phyloP scores from a whole-genome alignment of 37 sponge, comb jelly and placozoan genomes.

The Halisarca cf. caerulea region DNA sequence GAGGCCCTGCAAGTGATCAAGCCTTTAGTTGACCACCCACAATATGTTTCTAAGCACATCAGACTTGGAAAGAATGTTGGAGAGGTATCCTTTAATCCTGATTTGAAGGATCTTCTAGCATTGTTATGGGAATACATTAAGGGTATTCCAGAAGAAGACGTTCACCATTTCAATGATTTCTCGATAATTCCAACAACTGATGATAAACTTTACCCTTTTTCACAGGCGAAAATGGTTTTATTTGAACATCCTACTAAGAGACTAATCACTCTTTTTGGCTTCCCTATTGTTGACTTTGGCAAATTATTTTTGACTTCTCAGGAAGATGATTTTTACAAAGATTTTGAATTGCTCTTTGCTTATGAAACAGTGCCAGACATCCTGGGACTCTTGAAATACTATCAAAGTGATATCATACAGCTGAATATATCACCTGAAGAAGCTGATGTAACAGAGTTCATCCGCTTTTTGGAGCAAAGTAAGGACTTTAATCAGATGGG shows the following conservation, averaged over 20 bases:
- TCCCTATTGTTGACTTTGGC: conserved; percentile 12
- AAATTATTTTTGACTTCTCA: neutral
- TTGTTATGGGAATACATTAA: neutral
- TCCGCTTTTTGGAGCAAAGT: neutral
- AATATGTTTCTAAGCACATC: neutral
- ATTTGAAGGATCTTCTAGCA: neutral
- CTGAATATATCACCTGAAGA: neutral
- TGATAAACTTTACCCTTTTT: neutral
- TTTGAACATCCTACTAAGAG: neutral
- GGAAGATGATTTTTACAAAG: neutral
- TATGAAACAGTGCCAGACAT: neutral
- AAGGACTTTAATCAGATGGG: neutral
- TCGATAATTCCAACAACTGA: conserved; percentile 16
- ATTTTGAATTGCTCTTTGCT: neutral
- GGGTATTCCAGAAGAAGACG: too few species aligned
- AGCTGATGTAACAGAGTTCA: neutral
- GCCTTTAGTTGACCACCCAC: neutral
- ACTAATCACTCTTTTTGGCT: neutral
- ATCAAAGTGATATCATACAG: neutral
- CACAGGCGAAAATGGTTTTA: neutral
- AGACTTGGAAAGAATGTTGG: neutral
- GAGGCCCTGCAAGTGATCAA: neutral
- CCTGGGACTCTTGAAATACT: neutral
- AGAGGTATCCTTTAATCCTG: neutral
- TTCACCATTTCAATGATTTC: neutral